These are phyloP conservation scores for Calephelis virginiensis DNA, from an alignment of 1,140 invertebrate genomes.

Conservation along the genomic window DNA sequence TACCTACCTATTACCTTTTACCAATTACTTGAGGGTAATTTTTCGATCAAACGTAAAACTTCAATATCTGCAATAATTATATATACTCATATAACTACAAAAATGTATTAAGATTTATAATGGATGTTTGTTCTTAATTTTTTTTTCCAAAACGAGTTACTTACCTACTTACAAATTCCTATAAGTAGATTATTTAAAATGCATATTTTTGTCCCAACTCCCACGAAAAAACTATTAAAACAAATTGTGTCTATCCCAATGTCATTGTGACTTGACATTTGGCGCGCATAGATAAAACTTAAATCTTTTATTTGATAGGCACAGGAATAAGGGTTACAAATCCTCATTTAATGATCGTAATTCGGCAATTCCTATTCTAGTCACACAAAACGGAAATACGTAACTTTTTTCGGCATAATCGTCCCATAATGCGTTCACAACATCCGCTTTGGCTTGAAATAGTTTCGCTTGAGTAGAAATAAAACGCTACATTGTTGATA, in stretches of 20 bases:
- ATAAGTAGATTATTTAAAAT: no score
- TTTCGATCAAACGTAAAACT: no score
- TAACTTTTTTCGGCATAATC: constrained; percentile 35
- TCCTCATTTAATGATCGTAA: constrained; percentile 38
- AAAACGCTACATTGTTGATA: constrained; percentile 2
- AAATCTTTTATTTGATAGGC: constrained; percentile 29
- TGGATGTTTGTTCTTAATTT: no score
- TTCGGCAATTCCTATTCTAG: constrained; percentile 37
- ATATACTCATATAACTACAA: no score
- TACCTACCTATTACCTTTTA: no score
- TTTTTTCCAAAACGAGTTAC: no score
- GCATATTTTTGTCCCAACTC: no score
- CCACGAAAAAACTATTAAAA: constrained; percentile 13
- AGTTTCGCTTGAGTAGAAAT: constrained; percentile 26
- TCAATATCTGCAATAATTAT: no score
- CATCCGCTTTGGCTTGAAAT: constrained; percentile 31
- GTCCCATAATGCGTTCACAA: constrained; percentile 33
- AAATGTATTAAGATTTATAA: no score
- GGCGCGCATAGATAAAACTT: constrained; percentile 23
- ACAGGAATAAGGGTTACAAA: constrained; percentile 27
- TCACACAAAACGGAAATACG: constrained; percentile 37
- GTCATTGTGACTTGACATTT: constrained; percentile 28
- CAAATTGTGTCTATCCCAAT: constrained; percentile 26
- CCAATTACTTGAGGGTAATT: no score
- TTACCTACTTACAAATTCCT: no score